Conservation (phyloP, 2,888 invertebrate genomes). For the Napeogenes inachia region DNA sequence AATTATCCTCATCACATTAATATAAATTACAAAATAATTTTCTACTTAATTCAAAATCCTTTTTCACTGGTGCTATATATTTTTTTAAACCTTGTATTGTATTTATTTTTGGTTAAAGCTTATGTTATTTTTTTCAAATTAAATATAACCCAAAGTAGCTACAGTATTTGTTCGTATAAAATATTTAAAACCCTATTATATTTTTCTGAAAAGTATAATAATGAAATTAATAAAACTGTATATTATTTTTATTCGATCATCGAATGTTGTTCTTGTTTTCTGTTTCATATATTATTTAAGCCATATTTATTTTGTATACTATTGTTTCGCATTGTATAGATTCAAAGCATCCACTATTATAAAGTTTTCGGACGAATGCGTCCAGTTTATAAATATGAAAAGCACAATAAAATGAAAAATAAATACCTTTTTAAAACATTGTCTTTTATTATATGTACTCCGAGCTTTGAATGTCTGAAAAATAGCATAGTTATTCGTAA, state of each 20-base stretch:
- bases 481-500: no score
- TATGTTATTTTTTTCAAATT: not conserved
- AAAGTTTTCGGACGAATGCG: constrained; percentile 51
- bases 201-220: not conserved
- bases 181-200: not conserved
- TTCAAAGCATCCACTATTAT: constrained; percentile 58
- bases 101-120: not conserved
- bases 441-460: constrained; percentile 11
- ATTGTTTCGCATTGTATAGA: constrained; percentile 58
- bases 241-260: constrained; percentile 33
- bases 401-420: constrained; percentile 76
- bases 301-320: constrained; percentile 61
- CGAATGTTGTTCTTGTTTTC: constrained; percentile 46
- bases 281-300: constrained; percentile 45
- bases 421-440: constrained; percentile 71
- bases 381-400: constrained; percentile 68
- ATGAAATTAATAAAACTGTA: not conserved
- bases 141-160: not conserved
- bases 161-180: not conserved
- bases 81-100: not conserved
- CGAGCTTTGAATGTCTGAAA: no score
- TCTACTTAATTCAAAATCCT: constrained; percentile 37
- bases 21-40: constrained; percentile 38
- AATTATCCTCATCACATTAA: constrained; percentile 51
- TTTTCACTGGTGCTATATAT: constrained; percentile 53